Base-by-base conservation (phyloP, 2,113 vertebrate genomes). In the Phaethornis superciliosus region DNA sequence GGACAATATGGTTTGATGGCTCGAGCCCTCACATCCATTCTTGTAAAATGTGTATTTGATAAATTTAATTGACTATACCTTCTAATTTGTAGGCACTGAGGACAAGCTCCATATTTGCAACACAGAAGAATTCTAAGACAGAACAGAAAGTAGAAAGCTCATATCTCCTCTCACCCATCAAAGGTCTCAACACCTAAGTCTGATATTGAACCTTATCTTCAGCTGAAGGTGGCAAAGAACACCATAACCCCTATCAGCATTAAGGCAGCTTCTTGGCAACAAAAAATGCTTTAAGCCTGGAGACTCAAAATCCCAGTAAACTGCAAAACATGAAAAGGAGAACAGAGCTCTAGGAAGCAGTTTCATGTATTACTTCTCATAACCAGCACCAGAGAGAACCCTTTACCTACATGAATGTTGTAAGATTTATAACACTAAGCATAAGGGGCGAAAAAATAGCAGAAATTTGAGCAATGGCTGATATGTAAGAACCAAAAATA, bases 121-220 rank as follows among this genome's bases (percentile, higher is more conserved):
- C 10, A 20, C 11, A 33, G 17, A 15, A 76, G 24, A 69, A 76
- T 46, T 59, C 47, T 71, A 28, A 42, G 17, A 69, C 28, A 88
- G 59, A 44, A 10, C 44, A 27, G 10, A n/a, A 84, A 76, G 20
- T 12, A 35, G 20, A 79, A 60, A 56, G 42, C 5, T 76, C 47
- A 27, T 0, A 2, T 54, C 37, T 82, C n/a, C 28, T 33, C 14
- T 81, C 4, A 3, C 3, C 17, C 3, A 0, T 27, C 44, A 85
- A 67, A 68, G 32, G 44, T 87, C 24, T 89, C 35, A 88, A 32
- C 55, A 60, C 11, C 55, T 4, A 32, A 68, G 30, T 12, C 46
- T 55, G 54, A n/a, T 35, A 10, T 0, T 30, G 40, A 93, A 72
- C 22, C 5, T 49, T 32, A 75, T 22, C 65, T 85, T 81, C 44